Conservation (phyloP, 2,888 invertebrate genomes). For the Biston stratarius region DNA sequence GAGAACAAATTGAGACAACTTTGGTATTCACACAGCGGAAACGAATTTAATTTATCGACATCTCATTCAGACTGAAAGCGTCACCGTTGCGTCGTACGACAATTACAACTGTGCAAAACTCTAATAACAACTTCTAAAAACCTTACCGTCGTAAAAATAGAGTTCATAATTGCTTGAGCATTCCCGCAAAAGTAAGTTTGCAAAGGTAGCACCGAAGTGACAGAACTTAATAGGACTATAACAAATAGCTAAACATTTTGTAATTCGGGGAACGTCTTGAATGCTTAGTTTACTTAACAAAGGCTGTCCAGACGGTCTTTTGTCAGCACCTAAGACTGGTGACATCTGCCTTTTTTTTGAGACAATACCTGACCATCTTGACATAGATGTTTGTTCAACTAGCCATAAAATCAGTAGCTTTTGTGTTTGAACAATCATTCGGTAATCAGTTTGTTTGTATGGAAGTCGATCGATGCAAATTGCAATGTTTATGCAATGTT, state of each 20-base stretch:
- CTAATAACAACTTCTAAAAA: conserved; percentile 30
- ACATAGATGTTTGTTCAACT: conserved; percentile 83
- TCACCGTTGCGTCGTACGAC: conserved; percentile 77
- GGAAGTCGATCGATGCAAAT: conserved; percentile 56
- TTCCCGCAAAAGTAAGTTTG: conserved; percentile 47
- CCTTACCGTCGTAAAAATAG: conserved; percentile 46
- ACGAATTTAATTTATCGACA: conserved; percentile 85
- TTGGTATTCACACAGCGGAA: conserved; percentile 82
- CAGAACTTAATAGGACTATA: conserved; percentile 84
- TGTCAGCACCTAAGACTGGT: conserved; percentile 68
- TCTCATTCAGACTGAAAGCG: conserved; percentile 76
- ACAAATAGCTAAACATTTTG: conserved; percentile 85
- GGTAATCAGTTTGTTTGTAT: conserved; percentile 70
- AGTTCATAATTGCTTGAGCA: conserved; percentile 46
- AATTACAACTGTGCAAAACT: conserved; percentile 69
- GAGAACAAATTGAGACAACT: conserved; percentile 83
- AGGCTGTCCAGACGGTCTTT: conserved; percentile 69
- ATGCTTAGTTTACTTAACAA: conserved; percentile 81
- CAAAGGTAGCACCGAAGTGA: conserved; percentile 70
- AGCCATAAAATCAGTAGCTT: conserved; percentile 82
- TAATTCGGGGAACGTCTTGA: conserved; percentile 82
- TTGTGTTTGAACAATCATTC: conserved; percentile 68
- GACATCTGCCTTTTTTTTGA: conserved; percentile 80
- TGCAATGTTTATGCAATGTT: conserved; percentile 61
- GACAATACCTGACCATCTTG: conserved; percentile 68